Base-by-base conservation (phyloP, 2,888 invertebrate species). In the Ellobium chinense region DNA sequence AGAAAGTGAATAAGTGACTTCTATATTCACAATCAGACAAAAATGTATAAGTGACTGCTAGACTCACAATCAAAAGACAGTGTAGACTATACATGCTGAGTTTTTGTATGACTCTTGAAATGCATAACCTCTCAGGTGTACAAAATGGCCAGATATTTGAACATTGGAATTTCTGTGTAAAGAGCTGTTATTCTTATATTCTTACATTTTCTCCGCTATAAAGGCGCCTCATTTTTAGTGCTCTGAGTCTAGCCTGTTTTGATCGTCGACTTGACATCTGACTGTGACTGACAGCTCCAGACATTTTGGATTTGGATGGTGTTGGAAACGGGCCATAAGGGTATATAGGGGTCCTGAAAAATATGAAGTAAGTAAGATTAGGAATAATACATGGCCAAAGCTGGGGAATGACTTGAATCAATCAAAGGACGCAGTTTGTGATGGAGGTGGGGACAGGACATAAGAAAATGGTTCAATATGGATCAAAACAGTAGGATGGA, bases 151-250 rank as follows among this genome's bases (percentile, higher is more conserved):
- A n/a, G n/a, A n/a, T n/a, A n/a, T n/a, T n/a, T n/a, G n/a, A n/a
- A n/a, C n/a, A 29, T 18, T 24, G 14, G 63, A 9, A 27, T 3
- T 63, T 63, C 5, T 9, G 27, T 31, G 5, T 18, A 46, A 46
- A 12, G 37, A 1, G 21, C 31, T 18, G 27, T 36, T 66, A 4
- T 9, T 18, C 21, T 37, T 14, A 37, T 68, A 12, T 68, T 29
- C 80, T 74, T 29, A 80, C 80, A 73, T 58, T 34, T 76, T 81
- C 78, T 36, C 72, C 66, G 60, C 79, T 81, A 69, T 83, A 89
- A 86, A 89, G 86, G 78, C 85, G 87, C 65, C 87, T 86, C 89
- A 92, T 91, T 76, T 89, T 90, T 76, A 87, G 80, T 2, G 91
- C 91, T 77, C 90, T 81, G 5, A 84, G 56, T 62, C 85, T 84